Base-by-base conservation (phyloP, 2,888 invertebrate genomes). In the Tipula lateralis region DNA sequence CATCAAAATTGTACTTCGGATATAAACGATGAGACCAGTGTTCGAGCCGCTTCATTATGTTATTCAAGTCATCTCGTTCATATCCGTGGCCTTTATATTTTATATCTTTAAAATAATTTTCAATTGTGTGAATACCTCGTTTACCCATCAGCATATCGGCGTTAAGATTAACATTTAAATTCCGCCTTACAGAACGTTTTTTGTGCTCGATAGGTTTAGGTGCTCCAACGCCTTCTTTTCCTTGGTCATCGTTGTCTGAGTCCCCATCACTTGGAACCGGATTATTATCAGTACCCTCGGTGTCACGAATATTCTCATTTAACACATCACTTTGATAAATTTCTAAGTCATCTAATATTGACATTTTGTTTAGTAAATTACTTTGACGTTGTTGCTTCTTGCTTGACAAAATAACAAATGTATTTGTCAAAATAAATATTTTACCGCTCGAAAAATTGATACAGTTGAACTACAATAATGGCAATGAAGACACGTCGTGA, bases 11-110 rank as follows among this genome's bases (percentile, higher is more conserved):
- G 88, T 95, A 95, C 88, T 95, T 96, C 0, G 99, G 98, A 90
- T 95, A 98, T 86, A 99, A 90, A 84, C 98, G 92, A 90, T 98
- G 97, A 0, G 95, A 95, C 99, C 99, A 99, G 88, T 98, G 97
- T 87, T 98, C 96, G 84, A 98, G 89, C 85, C 93, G 94, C 84
- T 95, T 94, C 91, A 99, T 92, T 0, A 98, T 91, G 85, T 93
- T 89, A 87, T 95, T 93, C 50, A 99, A 90, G 90, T 99, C 98
- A 84, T 94, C 92, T 86, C 93, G 94, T 90, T 98, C 98, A 88
- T 95, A 91, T 0, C 96, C 96, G 90, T 94, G 95, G 0, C 93
- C 93, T 89, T 93, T 93, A 87, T 95, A 96, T 88, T 95, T 95
- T 13, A 97, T 94, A 87, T 95, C 93, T 87, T 95, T 93, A 87